Percentiles rank a stretch among this genome's conserved stretches.
phyloP scores from a whole-genome alignment of 2,888 invertebrate species.

The Bembecia ichneumoniformis region DNA sequence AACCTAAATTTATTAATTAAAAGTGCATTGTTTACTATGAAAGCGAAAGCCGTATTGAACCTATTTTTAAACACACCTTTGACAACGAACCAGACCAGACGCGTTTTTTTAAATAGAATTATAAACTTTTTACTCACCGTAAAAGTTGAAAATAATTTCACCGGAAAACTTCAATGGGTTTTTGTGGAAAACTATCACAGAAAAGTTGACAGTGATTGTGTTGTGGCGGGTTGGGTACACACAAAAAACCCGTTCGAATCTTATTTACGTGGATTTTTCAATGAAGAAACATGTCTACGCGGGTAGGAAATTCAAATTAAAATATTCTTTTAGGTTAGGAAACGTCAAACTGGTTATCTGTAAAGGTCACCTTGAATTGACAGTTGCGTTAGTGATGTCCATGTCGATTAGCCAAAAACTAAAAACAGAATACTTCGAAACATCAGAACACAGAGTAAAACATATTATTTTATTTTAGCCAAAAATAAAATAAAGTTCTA shows the following conservation, averaged over 20 bases:
- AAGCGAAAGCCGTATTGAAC: constrained; percentile 3
- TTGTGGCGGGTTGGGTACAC: constrained; percentile 24
- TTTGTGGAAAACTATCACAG: constrained; percentile 36
- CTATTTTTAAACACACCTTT: constrained; percentile 40
- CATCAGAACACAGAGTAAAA: too few relatives aligned
- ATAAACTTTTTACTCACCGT: constrained; percentile 34
- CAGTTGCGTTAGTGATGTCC: too few relatives aligned
- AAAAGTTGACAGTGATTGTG: constrained; percentile 37
- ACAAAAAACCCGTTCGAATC: constrained; percentile 23
- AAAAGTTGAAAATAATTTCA: constrained; percentile 16
- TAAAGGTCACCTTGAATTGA: constrained; percentile 68
- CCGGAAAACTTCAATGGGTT: constrained; percentile 4
- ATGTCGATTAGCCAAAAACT: too few relatives aligned
- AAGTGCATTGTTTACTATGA: background rate
- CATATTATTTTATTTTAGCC: too few relatives aligned
- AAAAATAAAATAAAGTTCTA: too few relatives aligned
- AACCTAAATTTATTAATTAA: too few relatives aligned
- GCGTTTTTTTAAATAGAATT: constrained; percentile 20
- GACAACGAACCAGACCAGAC: constrained; percentile 9
- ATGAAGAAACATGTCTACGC: constrained; percentile 48
- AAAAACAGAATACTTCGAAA: too few relatives aligned
- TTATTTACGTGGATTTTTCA: constrained; percentile 34
- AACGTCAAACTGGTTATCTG: constrained; percentile 47
- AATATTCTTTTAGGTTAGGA: constrained; percentile 45
- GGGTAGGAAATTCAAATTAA: constrained; percentile 59